phyloP scores from a whole-genome alignment of 1,140 invertebrate genomes.

The Harpegnathos saltator region DNA sequence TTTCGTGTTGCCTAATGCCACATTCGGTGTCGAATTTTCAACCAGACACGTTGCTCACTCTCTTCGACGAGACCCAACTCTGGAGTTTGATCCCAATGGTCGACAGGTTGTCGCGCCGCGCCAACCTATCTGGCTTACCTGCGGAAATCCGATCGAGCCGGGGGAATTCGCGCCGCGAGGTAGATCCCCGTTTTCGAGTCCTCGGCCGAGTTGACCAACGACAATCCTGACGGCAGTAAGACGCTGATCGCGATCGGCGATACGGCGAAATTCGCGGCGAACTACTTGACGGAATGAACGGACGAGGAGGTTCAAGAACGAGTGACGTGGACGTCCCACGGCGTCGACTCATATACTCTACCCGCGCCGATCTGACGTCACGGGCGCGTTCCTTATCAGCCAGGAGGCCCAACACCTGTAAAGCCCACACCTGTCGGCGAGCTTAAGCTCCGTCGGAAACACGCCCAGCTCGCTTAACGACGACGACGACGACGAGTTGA shows the following conservation, averaged over 20 bases:
- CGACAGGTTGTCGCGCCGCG: not conserved
- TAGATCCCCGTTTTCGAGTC: not conserved
- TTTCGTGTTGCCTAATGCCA: too few species aligned
- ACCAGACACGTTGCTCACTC: too few species aligned
- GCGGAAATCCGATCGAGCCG: conserved; percentile 4
- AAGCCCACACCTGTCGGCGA: conserved; percentile 68
- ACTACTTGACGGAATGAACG: conserved; percentile 72
- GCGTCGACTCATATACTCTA: conserved; percentile 85
- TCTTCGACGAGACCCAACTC: not conserved
- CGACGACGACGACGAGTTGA: conserved; percentile 8
- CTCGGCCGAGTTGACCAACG: too few species aligned
- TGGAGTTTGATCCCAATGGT: not conserved
- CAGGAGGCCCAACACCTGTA: conserved; percentile 75
- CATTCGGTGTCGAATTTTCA: not conserved
- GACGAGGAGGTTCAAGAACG: conserved; percentile 80
- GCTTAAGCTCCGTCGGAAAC: conserved; percentile 67
- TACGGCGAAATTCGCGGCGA: conserved; percentile 41
- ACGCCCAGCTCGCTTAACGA: conserved; percentile 57
- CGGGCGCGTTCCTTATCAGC: conserved; percentile 83
- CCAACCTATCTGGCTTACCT: conserved; percentile 51
- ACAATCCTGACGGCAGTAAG: not conserved
- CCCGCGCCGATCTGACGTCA: conserved; percentile 83
- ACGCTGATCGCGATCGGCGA: not conserved
- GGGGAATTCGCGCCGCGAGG: not conserved
- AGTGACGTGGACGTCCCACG: conserved; percentile 83